phyloP scores from a whole-genome alignment of 2,888 invertebrate genomes.

The Julus scandinavius region DNA sequence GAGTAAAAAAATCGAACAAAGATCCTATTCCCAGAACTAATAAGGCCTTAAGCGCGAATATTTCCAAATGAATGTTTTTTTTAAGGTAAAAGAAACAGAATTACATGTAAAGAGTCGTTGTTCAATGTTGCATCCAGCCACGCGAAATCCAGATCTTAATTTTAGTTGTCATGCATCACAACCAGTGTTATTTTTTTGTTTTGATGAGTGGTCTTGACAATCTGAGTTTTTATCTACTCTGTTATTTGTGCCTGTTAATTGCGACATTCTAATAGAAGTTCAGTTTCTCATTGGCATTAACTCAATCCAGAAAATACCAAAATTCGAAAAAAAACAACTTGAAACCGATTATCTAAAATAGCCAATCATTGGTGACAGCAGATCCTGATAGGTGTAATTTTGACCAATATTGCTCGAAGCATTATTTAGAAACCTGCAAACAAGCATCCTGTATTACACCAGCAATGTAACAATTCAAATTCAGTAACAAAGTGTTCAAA shows the following conservation, averaged over 20 bases:
- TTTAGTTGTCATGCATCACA: conserved; percentile 2
- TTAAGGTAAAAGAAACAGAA: neutral
- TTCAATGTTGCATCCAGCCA: neutral
- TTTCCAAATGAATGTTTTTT: neutral
- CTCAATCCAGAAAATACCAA: neutral
- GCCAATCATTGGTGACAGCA: no score
- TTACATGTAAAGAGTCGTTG: neutral
- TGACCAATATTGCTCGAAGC: no score
- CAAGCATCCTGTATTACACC: no score
- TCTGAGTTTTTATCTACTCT: neutral
- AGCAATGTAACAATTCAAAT: no score
- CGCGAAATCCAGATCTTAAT: conserved; percentile 1
- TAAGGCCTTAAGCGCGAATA: neutral
- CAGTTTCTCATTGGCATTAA: neutral
- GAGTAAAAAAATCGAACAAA: neutral
- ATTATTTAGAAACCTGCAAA: no score
- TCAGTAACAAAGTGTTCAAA: neutral
- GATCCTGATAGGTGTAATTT: no score
- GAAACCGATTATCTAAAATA: no score
- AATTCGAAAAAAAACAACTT: no score
- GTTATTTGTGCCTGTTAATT: neutral
- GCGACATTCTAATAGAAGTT: neutral
- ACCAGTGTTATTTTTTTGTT: neutral
- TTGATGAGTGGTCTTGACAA: neutral
- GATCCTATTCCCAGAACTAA: conserved; percentile 2